A percentile compares a stretch with the other conserved stretches of the same genome.
phyloP scores from a whole-genome alignment of 2,797 vertebrate species.

The Mormyrops boulengeri region DNA sequence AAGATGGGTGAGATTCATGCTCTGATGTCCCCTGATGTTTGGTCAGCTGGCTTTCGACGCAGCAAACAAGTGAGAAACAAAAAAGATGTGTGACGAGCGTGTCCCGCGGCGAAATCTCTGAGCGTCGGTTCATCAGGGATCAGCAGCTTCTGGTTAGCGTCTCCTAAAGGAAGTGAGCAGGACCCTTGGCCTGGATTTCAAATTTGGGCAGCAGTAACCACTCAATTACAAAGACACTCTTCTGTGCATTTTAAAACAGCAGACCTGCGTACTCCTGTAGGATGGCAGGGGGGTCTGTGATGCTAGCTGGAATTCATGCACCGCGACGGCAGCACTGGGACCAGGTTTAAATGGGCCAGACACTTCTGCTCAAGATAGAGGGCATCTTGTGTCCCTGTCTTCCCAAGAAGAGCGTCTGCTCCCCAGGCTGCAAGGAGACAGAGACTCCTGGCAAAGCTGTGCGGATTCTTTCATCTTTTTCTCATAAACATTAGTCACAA shows the following conservation, averaged over 20 bases:
- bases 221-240: neutral
- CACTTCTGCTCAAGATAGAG: neutral
- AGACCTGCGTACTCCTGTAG: neutral
- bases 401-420: neutral
- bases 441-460: neutral
- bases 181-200: neutral
- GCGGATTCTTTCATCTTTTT: neutral
- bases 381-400: neutral
- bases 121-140: neutral
- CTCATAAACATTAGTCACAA: neutral
- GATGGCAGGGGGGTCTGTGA: neutral
- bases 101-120: neutral
- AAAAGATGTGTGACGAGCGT: neutral
- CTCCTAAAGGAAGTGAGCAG: neutral
- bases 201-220: neutral
- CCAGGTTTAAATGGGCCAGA: neutral
- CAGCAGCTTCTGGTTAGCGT: neutral
- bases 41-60: neutral
- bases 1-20: neutral
- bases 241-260: neutral
- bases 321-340: neutral
- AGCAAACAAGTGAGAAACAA: neutral
- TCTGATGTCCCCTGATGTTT: neutral
- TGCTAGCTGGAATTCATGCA: neutral
- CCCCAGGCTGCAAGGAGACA: neutral